Evolutionary conservation across 2,888 invertebrate species (phyloP).

Genomic region (Eueremaeus valkanovi): DNA sequence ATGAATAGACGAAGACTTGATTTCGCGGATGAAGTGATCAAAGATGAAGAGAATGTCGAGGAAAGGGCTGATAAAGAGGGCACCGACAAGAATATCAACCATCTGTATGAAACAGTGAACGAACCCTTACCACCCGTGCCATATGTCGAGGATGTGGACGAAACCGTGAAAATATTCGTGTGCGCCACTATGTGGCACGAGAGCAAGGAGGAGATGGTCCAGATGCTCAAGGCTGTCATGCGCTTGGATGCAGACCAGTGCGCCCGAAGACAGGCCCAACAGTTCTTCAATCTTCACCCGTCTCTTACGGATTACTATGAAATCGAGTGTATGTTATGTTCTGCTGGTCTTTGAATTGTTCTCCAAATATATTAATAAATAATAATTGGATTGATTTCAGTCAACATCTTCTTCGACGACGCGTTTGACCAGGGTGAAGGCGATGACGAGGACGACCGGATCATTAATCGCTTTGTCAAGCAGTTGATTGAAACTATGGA

Average conservation of each 20-base stretch:
- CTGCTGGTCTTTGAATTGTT: too few species aligned
- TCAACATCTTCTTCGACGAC: constrained; percentile 80
- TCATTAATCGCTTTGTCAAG: constrained; percentile 76
- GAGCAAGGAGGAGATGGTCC: constrained; percentile 80
- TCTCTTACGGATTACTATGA: constrained; percentile 87
- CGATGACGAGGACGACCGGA: constrained; percentile 48
- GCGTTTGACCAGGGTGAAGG: constrained; percentile 61
- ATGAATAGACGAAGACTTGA: constrained; percentile 43
- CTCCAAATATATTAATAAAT: too few species aligned
- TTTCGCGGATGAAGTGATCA: background rate
- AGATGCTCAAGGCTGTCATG: constrained; percentile 80
- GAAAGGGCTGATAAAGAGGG: too few species aligned
- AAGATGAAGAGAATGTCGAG: background rate
- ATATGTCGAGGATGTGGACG: constrained; percentile 49
- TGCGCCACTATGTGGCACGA: constrained; percentile 98
- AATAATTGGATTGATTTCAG: too few species aligned
- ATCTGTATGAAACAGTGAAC: too few species aligned
- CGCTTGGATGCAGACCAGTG: constrained; percentile 85
- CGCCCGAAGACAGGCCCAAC: constrained; percentile 74
- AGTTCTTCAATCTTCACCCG: constrained; percentile 77
- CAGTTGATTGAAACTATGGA: constrained; percentile 67
- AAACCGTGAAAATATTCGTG: constrained; percentile 62
- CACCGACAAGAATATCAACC: too few species aligned
- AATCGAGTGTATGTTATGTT: constrained; percentile 78
- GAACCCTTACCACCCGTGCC: too few species aligned